phyloP scores from a whole-genome alignment of 2,797 vertebrate species.

The Streptopelia turtur region DNA sequence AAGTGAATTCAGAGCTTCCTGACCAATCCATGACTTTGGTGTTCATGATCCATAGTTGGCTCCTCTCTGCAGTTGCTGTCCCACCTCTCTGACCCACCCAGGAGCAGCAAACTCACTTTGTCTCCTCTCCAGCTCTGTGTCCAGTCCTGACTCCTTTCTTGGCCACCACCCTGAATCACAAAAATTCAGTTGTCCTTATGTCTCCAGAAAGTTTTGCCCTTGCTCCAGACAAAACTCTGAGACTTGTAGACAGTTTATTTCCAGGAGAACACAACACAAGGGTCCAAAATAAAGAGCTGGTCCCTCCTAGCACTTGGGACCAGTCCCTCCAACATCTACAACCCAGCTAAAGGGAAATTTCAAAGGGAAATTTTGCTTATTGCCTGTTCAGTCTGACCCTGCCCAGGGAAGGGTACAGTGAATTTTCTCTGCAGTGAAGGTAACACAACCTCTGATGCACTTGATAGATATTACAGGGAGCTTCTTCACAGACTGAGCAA shows the following conservation, averaged over 20 bases:
- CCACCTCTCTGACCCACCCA: background rate
- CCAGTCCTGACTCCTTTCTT: background rate
- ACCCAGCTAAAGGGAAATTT: background rate
- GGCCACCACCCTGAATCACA: background rate
- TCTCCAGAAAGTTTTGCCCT: background rate
- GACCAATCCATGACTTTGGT: accelerated
- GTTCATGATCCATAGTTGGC: accelerated
- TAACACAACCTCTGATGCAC: background rate
- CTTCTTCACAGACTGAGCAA: background rate
- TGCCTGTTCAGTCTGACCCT: background rate
- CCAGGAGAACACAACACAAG: background rate
- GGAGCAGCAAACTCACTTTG: background rate
- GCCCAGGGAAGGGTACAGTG: background rate
- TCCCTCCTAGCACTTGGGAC: background rate
- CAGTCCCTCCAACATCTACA: accelerated
- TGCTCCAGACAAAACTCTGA: background rate
- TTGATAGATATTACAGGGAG: background rate
- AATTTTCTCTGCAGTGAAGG: background rate
- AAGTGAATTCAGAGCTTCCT: background rate
- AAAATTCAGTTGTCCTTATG: accelerated
- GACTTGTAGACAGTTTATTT: background rate
- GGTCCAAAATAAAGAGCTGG: background rate
- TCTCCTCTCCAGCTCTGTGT: background rate
- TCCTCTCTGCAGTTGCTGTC: background rate
- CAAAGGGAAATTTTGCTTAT: background rate